Evolutionary conservation across 2,888 invertebrate genomes (phyloP), one percentile per base, ranked within the genome.

Genomic region (Ennomos quercinarius): DNA sequence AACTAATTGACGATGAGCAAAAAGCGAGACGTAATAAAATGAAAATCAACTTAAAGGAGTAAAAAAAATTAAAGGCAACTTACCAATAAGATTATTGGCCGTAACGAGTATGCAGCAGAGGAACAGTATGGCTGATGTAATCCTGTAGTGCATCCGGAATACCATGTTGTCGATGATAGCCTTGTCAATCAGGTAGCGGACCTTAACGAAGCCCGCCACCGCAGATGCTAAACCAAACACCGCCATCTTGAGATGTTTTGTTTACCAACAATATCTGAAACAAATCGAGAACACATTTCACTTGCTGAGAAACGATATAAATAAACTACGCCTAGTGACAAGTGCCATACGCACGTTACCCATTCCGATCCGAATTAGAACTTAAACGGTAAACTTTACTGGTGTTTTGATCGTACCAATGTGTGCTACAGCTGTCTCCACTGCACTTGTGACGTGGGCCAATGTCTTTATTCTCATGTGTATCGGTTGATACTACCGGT

Each of bases 161-260:
- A 97, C 95, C 95, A 97, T 96, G 87, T 97, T 98, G 93, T 98
- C 97, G 78, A 97, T 97, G 73, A 97, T 93, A 63, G 97, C 97
- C 87, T 96, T 97, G 94, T 97, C 97, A 83, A 97, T 94, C 72
- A 97, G 94, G 94, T 96, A 96, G 86, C 97, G 96, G 84, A 97
- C 96, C 93, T 97, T 97, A 76, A 98, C 95, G 86, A 97, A 97
- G 91, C 97, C 97, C 93, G 97, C 97, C 74, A 98, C 96, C 73
- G 97, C 96, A 80, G 97, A 97, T 72, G 96, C 95, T 94, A 98
- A 94, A 67, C 96, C 97, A 81, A 96, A 95, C 68, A 97, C 94
- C 80, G 96, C 95, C 97, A 97, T 97, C 80, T 87, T 85, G 71
- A 49, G 67, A 69, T 60, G 64, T 51, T 77, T 83, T 93, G 81